A percentile compares a stretch with the other conserved stretches of the same genome.
Evolutionary conservation across 30 jellyfish, hydroid and myxozoan species (phyloP).

Genomic region (Aurelia coerulea): DNA sequence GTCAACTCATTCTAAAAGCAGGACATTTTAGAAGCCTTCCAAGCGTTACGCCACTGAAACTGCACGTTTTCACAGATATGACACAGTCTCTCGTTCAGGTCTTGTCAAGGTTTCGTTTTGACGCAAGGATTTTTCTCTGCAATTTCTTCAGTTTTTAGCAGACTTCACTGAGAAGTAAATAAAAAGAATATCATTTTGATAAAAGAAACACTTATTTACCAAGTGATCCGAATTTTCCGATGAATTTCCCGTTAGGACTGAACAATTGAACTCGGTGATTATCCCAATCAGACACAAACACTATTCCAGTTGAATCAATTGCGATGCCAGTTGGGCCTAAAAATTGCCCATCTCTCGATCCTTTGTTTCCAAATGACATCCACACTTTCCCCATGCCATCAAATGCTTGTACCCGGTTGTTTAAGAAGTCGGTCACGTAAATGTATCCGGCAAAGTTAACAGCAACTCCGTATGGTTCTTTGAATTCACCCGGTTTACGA

Average conservation of each 20-base stretch:
- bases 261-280: slow-evolving; percentile 92
- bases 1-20: too few relatives aligned
- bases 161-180: too few relatives aligned
- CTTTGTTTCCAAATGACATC: slow-evolving; percentile 86
- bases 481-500: slow-evolving; percentile 77
- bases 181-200: too few relatives aligned
- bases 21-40: too few relatives aligned
- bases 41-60: too few relatives aligned
- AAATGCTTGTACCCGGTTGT: slow-evolving; percentile 89
- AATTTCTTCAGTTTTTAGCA: too few relatives aligned
- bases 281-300: slow-evolving; percentile 93
- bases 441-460: slow-evolving; percentile 76
- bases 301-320: slow-evolving; percentile 86
- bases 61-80: too few relatives aligned
- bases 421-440: slow-evolving; percentile 90
- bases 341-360: slow-evolving; percentile 93
- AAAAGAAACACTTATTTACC: slow-evolving; percentile 32
- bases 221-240: slow-evolving; percentile 81
- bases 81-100: too few relatives aligned
- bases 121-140: too few relatives aligned
- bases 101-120: too few relatives aligned
- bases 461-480: slow-evolving; percentile 92
- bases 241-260: slow-evolving; percentile 88
- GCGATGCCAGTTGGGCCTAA: slow-evolving; percentile 95
- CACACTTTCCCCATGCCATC: slow-evolving; percentile 78